Evolutionary conservation across 2,888 invertebrate species (phyloP).

Genomic region (Tholera decimalis): DNA sequence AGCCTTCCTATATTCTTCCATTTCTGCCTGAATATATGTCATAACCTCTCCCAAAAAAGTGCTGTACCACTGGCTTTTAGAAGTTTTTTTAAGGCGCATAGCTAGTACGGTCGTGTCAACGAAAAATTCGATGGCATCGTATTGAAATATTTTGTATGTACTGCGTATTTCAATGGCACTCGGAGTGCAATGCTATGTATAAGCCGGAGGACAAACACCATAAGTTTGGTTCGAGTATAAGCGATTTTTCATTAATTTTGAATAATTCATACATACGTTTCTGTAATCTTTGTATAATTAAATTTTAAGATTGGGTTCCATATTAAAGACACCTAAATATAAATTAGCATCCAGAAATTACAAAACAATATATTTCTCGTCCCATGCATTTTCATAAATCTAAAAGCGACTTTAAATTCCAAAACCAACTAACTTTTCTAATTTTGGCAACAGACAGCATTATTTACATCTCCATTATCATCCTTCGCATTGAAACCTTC

Average conservation of each 20-base stretch:
- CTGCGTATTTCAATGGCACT: slow-evolving; percentile 6
- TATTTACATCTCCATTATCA: slow-evolving; percentile 47
- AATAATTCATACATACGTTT: background rate
- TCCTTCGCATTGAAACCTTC: slow-evolving; percentile 22
- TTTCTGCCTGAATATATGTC: background rate
- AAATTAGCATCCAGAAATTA: no score
- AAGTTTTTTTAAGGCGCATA: background rate
- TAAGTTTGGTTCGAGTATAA: slow-evolving; percentile 26
- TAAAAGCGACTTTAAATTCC: background rate
- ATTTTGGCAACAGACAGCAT: slow-evolving; percentile 7
- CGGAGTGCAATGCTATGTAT: slow-evolving; percentile 34
- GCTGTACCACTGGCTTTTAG: background rate
- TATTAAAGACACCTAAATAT: background rate
- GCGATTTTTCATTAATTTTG: background rate
- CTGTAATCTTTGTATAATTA: background rate
- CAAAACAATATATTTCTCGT: no score
- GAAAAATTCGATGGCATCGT: slow-evolving; percentile 18
- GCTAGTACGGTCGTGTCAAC: background rate
- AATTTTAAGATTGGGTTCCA: background rate
- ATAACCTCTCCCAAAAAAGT: background rate
- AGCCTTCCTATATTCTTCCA: background rate
- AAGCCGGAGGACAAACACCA: slow-evolving; percentile 30
- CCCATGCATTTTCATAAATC: background rate
- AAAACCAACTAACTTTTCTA: background rate
- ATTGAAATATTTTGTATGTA: slow-evolving; percentile 42